A percentile compares a stretch with the other conserved stretches of the same genome.
These are phyloP conservation scores for Acrocephalus arundinaceus DNA, from an alignment of 2,113 vertebrate genomes.

Conservation along the genomic window DNA sequence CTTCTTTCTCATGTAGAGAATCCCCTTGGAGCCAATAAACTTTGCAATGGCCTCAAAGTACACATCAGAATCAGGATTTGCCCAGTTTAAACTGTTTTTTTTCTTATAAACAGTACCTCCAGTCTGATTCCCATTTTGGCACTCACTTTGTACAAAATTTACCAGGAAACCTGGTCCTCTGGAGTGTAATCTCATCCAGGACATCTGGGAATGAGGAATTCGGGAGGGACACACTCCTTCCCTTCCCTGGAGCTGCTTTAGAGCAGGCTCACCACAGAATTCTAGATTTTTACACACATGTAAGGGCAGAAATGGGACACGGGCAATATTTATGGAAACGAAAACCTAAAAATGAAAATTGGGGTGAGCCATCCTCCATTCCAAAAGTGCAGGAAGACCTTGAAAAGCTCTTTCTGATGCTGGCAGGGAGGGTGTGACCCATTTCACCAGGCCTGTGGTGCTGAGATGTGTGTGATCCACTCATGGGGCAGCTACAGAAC, in stretches of 20 bases:
- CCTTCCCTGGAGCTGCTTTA: not conserved
- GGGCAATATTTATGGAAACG: not conserved
- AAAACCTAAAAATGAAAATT: not conserved
- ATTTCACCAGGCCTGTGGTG: not conserved
- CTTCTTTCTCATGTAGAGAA: not conserved
- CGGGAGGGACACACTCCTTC: not conserved
- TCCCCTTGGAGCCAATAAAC: not conserved
- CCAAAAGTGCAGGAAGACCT: not conserved
- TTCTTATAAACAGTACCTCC: not conserved
- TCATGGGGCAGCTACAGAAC: not conserved
- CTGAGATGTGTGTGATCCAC: not conserved
- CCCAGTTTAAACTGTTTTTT: not conserved
- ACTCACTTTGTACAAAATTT: not conserved
- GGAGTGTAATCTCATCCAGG: not conserved
- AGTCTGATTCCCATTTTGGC: not conserved
- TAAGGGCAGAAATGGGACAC: not conserved
- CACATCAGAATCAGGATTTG: not conserved
- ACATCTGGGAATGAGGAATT: not conserved
- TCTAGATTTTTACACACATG: accelerated
- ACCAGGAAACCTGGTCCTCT: not conserved
- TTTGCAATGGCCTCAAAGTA: not conserved
- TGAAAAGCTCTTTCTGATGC: not conserved
- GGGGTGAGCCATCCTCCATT: not conserved
- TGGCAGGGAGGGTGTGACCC: not conserved
- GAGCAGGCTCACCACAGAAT: not conserved